Conservation (phyloP, 2,888 invertebrate genomes). For the Ophion ellenae region DNA sequence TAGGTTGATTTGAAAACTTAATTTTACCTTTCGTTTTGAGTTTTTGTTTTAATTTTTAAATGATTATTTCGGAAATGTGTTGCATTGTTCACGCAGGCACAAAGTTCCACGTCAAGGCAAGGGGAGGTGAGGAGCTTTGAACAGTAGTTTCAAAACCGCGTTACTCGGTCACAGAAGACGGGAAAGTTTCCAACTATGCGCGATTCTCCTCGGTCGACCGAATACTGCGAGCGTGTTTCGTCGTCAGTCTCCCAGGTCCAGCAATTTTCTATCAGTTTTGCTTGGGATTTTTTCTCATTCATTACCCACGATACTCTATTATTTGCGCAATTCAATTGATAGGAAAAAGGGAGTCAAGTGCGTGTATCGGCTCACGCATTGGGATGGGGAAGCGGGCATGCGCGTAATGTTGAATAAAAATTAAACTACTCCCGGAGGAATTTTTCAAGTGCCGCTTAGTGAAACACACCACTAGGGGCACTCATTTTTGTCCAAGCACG, state of each 20-base stretch:
- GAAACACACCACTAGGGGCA: too few species aligned
- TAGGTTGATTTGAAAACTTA: too few species aligned
- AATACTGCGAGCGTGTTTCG: constrained; percentile 52
- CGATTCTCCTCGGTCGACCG: constrained; percentile 63
- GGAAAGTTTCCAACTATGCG: constrained; percentile 68
- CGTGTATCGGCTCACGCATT: too few species aligned
- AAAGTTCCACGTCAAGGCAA: not conserved
- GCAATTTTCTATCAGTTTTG: not conserved
- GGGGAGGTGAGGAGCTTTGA: constrained; percentile 14
- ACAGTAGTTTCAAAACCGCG: constrained; percentile 62
- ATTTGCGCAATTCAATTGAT: not conserved
- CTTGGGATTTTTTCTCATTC: not conserved
- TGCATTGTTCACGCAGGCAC: not conserved
- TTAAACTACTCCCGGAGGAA: too few species aligned
- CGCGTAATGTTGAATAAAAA: too few species aligned
- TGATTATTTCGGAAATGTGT: too few species aligned
- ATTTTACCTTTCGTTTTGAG: too few species aligned
- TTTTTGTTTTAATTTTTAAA: too few species aligned
- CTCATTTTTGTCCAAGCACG: too few species aligned
- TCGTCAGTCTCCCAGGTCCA: constrained; percentile 28
- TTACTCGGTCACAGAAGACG: constrained; percentile 23
- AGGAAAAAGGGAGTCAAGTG: too few species aligned
- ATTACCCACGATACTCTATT: not conserved
- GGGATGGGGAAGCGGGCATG: too few species aligned
- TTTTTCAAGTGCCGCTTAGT: too few species aligned